Base-by-base conservation (phyloP, 1,140 invertebrate genomes). In the Armadillidium nasatum region DNA sequence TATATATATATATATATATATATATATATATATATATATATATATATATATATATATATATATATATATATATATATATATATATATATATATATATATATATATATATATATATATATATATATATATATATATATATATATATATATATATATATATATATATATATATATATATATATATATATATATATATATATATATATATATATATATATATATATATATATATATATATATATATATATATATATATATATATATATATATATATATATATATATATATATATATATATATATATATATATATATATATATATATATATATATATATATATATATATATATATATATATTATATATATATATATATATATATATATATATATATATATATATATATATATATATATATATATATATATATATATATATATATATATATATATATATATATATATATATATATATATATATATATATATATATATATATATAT, bases 221-320 rank as follows among this genome's bases (percentile, higher is more conserved):
- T 33, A 33, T 33, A 33, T 33, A 33, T 33, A 33, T 3, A 3
- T 33, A 33, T 33, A 33, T 33, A 6, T 33, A 33, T 33, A 33
- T 33, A 33, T 33, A 33, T 33, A 33, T 33, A 33, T 33, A 33
- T 33, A 33, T 33, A 33, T 33, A 33, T 33, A 33, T 33, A 33
- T 33, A 33, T 33, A 33, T 33, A 33, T 33, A 33, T 33, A 33
- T 33, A 33, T 33, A 33, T 33, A 33, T n/a, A n/a, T n/a, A 3
- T 3, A 3, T 15, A 60, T 3, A 7, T n/a, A n/a, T 15, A 60
- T 21, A n/a, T 21, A 60, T n/a, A n/a, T 60, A 60, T 60, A 60
- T 60, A 60, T 60, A 60, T 60, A 60, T 60, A 60, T 60, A 60
- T 60, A 60, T 60, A 60, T 60, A 60, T 60, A 60, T 60, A 60